A percentile compares a stretch with the other conserved stretches of the same genome.
Conservation (phyloP, 2,888 invertebrate genomes). For the Diarsia dahlii region DNA sequence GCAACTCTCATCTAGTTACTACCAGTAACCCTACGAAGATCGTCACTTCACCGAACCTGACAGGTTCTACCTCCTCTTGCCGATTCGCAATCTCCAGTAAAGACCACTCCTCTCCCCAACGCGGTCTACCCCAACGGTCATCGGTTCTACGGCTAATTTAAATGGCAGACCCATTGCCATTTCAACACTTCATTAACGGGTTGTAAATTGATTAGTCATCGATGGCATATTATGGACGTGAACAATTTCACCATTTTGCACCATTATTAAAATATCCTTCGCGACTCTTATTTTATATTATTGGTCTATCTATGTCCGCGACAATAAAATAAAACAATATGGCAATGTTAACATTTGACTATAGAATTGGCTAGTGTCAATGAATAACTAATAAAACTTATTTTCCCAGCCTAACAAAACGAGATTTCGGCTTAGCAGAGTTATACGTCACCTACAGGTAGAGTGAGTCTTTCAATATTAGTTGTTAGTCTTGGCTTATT, state of each 20-base stretch:
- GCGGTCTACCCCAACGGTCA: neutral
- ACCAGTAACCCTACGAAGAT: neutral
- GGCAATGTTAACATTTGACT: neutral
- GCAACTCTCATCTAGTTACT: neutral
- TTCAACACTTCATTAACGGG: neutral
- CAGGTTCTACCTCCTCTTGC: neutral
- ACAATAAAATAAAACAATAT: neutral
- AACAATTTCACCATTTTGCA: conserved; percentile 2
- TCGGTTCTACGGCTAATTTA: neutral
- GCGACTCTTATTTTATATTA: too few relatives aligned
- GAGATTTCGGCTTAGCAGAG: neutral
- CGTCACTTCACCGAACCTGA: neutral
- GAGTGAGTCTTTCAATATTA: neutral
- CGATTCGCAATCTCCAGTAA: neutral
- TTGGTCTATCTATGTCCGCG: too few relatives aligned
- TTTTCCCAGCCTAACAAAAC: neutral
- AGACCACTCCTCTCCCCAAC: neutral
- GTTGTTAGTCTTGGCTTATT: neutral
- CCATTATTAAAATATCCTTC: neutral
- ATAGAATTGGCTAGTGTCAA: neutral
- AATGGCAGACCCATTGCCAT: neutral
- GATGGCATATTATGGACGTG: neutral
- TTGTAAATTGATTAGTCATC: neutral
- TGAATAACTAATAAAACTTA: neutral
- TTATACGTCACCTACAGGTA: neutral